phyloP scores from a whole-genome alignment of 1,140 invertebrate genomes.

The Drosophila truncata region DNA sequence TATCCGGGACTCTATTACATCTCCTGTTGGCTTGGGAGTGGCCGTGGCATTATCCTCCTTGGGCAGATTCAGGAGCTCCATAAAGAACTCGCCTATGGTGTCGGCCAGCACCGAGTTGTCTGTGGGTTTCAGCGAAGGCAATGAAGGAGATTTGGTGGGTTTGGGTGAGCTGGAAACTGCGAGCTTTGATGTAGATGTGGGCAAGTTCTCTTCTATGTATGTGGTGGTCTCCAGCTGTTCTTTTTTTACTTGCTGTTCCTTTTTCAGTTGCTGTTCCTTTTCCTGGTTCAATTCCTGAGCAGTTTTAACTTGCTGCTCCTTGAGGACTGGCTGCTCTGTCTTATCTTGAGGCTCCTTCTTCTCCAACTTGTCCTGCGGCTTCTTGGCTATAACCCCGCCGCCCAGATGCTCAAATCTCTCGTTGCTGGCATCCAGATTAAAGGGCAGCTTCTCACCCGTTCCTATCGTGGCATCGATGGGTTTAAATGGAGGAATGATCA shows the following conservation, averaged over 20 bases:
- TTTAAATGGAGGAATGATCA: slow-evolving; percentile 74
- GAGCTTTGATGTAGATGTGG: slow-evolving; percentile 11
- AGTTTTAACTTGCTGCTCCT: slow-evolving; percentile 9
- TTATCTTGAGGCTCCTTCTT: slow-evolving; percentile 63
- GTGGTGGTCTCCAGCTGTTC: slow-evolving; percentile 37
- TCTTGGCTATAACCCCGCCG: slow-evolving; percentile 81
- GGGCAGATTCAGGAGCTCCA: slow-evolving; percentile 77
- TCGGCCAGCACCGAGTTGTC: slow-evolving; percentile 73
- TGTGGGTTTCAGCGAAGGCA: slow-evolving; percentile 36
- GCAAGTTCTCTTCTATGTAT: background rate
- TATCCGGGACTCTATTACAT: slow-evolving; percentile 66
- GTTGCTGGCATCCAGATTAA: slow-evolving; percentile 60
- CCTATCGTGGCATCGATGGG: slow-evolving; percentile 66
- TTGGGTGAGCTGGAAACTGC: slow-evolving; percentile 10
- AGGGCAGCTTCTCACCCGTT: slow-evolving; percentile 61
- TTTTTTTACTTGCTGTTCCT: background rate
- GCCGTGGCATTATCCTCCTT: slow-evolving; percentile 64
- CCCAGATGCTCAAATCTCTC: slow-evolving; percentile 83
- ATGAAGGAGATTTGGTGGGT: slow-evolving; percentile 13
- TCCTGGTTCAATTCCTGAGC: slow-evolving; percentile 39
- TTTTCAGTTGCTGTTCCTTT: background rate
- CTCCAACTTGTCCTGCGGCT: slow-evolving; percentile 60
- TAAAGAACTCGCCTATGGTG: slow-evolving; percentile 81
- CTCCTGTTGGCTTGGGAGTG: slow-evolving; percentile 15
- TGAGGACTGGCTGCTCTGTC: slow-evolving; percentile 47